phyloP scores from a whole-genome alignment of 2,113 vertebrate genomes.

The Smithornis capensis region DNA sequence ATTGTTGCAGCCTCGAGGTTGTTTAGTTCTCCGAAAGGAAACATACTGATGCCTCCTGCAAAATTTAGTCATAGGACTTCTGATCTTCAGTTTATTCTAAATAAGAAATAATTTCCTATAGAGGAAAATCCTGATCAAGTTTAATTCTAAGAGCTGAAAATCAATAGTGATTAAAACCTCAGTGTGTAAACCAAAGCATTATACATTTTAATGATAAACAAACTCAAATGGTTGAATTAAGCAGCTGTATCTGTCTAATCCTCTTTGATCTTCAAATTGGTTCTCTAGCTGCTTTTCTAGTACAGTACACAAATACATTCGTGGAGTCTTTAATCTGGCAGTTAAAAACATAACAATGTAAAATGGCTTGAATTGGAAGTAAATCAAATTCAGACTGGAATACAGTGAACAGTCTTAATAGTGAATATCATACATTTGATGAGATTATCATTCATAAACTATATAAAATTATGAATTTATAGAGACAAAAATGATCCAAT shows the following conservation, averaged over 20 bases:
- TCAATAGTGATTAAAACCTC: neutral
- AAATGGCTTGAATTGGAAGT: neutral
- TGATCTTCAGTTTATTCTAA: neutral
- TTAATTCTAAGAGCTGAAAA: neutral
- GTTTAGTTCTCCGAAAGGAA: neutral
- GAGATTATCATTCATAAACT: neutral
- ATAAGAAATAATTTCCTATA: neutral
- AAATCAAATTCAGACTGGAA: neutral
- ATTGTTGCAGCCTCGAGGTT: neutral
- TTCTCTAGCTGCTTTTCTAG: neutral
- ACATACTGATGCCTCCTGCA: neutral
- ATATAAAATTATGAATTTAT: neutral
- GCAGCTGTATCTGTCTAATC: neutral
- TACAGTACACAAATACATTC: neutral
- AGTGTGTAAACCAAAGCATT: neutral
- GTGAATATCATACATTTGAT: neutral
- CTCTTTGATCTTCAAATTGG: conserved; percentile 5
- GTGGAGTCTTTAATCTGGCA: neutral
- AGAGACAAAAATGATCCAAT: neutral
- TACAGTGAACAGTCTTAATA: neutral
- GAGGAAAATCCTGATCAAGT: neutral
- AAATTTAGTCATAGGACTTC: neutral
- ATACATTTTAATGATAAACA: neutral
- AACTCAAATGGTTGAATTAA: neutral
- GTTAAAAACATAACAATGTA: neutral